phyloP scores from a whole-genome alignment of 1,140 invertebrate species.

The Dreissena rostriformis region DNA sequence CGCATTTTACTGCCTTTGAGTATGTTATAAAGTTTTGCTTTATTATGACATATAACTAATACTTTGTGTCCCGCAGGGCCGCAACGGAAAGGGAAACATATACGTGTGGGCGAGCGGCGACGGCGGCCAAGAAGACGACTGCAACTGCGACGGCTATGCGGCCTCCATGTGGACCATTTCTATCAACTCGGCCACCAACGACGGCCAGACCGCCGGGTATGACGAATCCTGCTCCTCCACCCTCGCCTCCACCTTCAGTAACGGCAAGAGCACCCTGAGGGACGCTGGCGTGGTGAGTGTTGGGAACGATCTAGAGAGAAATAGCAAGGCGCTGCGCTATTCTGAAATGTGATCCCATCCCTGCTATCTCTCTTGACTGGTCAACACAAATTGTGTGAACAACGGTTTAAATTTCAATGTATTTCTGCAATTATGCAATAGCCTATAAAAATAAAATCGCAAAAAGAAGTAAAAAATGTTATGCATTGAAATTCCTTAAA shows the following conservation, averaged over 20 bases:
- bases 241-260: conserved; percentile 98
- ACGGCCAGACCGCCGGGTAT: conserved; percentile 99
- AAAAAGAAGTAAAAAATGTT: too few relatives aligned
- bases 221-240: conserved; percentile 99
- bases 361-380: too few relatives aligned
- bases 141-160: conserved; percentile 99
- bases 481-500: too few relatives aligned
- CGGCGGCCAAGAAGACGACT: conserved; percentile 99
- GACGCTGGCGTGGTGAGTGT: conserved; percentile 96
- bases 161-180: conserved; percentile 99
- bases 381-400: too few relatives aligned
- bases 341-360: too few relatives aligned
- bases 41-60: too few relatives aligned
- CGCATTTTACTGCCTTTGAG: too few relatives aligned
- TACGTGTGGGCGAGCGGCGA: conserved; percentile 99
- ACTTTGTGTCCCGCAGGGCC: conserved; percentile 86
- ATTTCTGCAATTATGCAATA: too few relatives aligned
- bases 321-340: too few relatives aligned
- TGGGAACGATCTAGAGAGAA: background rate
- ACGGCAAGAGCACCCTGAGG: conserved; percentile 96
- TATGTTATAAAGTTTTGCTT: too few relatives aligned
- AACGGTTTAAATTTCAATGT: too few relatives aligned
- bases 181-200: conserved; percentile 99
- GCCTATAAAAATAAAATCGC: too few relatives aligned
- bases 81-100: conserved; percentile 97